Conservation (phyloP, 2,888 invertebrate species). For the Nymphalis polychloros region DNA sequence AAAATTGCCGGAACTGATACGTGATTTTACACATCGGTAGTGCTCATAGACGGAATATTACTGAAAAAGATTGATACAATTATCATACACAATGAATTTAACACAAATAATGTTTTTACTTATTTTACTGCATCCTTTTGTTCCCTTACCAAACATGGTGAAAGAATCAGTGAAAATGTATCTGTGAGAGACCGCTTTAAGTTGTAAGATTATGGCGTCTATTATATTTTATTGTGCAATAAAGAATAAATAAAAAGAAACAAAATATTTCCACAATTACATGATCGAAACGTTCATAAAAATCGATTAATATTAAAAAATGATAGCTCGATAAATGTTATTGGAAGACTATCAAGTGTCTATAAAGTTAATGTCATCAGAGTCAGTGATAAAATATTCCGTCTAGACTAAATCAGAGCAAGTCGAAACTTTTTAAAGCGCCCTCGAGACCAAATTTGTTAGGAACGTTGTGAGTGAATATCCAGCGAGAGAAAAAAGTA, state of each 20-base stretch:
- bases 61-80: background rate
- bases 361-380: slow-evolving; percentile 37
- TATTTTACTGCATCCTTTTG: too few relatives aligned
- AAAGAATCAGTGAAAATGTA: too few relatives aligned
- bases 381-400: slow-evolving; percentile 53
- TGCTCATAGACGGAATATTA: background rate
- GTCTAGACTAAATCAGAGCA: slow-evolving; percentile 64
- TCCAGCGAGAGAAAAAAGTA: slow-evolving; percentile 65
- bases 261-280: background rate
- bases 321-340: slow-evolving; percentile 28
- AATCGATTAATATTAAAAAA: slow-evolving; percentile 24
- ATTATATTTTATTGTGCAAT: too few relatives aligned
- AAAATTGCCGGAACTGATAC: slow-evolving; percentile 62
- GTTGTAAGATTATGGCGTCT: too few relatives aligned
- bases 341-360: slow-evolving; percentile 24
- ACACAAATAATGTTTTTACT: too few relatives aligned
- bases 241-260: too few relatives aligned
- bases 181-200: too few relatives aligned
- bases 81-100: background rate
- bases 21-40: background rate
- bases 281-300: slow-evolving; percentile 7
- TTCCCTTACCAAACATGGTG: too few relatives aligned
- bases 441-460: slow-evolving; percentile 72
- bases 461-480: slow-evolving; percentile 58
- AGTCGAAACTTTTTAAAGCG: slow-evolving; percentile 62